Conservation (phyloP, 2,888 invertebrate species). For the Harpalus rubripes region DNA sequence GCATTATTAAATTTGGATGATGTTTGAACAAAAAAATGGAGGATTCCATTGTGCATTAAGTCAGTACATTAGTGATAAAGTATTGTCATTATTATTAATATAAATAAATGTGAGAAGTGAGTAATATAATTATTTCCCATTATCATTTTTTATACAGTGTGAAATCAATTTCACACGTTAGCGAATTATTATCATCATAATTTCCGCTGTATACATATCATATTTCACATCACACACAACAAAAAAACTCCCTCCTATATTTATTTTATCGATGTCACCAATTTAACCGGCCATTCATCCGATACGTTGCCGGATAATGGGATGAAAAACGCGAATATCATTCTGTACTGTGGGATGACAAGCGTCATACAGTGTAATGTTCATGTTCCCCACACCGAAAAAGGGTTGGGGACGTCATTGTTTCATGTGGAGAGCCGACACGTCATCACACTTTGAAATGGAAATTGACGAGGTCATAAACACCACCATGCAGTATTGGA, state of each 20-base stretch:
- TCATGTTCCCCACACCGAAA: not conserved
- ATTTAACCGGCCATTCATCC: not conserved
- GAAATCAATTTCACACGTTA: not conserved
- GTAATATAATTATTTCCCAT: not conserved
- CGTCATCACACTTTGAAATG: not conserved
- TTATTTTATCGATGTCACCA: constrained; percentile 2
- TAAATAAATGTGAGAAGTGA: not conserved
- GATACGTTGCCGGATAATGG: not conserved
- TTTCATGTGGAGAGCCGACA: not conserved
- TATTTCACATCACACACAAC: not conserved
- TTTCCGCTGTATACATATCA: constrained; percentile 2
- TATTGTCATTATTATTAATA: too few relatives aligned
- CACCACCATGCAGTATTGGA: not conserved
- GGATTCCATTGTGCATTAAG: too few relatives aligned
- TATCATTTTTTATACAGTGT: not conserved
- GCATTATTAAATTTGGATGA: too few relatives aligned
- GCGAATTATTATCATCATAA: not conserved
- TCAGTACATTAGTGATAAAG: too few relatives aligned
- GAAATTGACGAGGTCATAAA: not conserved
- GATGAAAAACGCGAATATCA: not conserved
- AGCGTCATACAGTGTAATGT: not conserved
- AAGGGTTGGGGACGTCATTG: not conserved
- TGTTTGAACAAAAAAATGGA: too few relatives aligned
- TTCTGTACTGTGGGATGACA: not conserved
- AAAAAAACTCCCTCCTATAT: not conserved